These are phyloP conservation scores for Herpetotheres cachinnans DNA, from an alignment of 2,113 vertebrate species.

Conservation along the genomic window DNA sequence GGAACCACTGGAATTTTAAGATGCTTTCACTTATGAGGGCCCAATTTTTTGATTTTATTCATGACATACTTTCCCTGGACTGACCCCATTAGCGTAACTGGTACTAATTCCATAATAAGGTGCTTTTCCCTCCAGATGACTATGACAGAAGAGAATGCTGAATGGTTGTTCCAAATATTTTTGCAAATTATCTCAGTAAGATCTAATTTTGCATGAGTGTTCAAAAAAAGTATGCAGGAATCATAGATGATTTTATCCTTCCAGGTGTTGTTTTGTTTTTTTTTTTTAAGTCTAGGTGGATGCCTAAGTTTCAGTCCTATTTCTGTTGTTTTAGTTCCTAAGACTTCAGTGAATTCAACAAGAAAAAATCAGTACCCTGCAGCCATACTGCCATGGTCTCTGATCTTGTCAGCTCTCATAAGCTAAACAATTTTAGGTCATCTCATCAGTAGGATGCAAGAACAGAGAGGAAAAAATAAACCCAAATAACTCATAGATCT, in stretches of 20 bases:
- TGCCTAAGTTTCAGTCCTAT: not conserved
- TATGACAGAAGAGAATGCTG: not conserved
- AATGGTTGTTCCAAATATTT: not conserved
- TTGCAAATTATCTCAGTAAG: not conserved
- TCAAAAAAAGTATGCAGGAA: not conserved
- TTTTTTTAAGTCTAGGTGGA: not conserved
- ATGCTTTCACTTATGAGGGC: not conserved
- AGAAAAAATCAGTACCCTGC: conserved; percentile 32
- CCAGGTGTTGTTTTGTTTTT: not conserved
- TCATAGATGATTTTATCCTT: not conserved
- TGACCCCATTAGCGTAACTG: not conserved
- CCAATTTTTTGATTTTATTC: not conserved
- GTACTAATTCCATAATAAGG: not conserved
- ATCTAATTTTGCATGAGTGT: not conserved
- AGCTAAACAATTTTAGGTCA: conserved; percentile 26
- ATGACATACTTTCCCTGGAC: not conserved
- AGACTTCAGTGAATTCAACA: conserved; percentile 36
- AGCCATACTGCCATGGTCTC: conserved; percentile 28
- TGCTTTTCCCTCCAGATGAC: not conserved
- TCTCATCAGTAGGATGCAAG: not conserved
- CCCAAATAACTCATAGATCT: not conserved
- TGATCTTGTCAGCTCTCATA: conserved; percentile 62
- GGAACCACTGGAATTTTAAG: not conserved
- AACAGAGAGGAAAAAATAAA: not conserved
- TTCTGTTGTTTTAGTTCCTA: conserved; percentile 31